Conservation (phyloP, 2,113 vertebrate species). For the Eptesicus fuscus region DNA sequence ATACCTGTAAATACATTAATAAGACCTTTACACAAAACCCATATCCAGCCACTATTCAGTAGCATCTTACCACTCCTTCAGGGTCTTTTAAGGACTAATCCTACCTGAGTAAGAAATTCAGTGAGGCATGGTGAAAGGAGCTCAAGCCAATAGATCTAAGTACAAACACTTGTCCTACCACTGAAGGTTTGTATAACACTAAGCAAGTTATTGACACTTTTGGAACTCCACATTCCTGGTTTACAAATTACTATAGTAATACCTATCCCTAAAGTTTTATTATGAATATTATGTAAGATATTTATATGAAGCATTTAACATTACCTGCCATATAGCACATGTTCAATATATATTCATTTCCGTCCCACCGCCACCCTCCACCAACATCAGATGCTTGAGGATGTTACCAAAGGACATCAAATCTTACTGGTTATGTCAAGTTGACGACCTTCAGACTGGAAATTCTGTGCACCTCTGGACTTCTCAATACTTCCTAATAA, state of each 20-base stretch:
- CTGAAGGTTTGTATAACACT: neutral
- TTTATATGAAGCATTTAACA: neutral
- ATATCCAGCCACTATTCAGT: neutral
- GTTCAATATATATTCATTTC: neutral
- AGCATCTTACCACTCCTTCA: neutral
- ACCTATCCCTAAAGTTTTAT: neutral
- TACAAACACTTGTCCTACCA: neutral
- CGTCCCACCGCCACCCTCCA: neutral
- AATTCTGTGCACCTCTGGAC: neutral
- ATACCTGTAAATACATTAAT: neutral
- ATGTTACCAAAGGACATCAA: neutral
- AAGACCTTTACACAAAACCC: neutral
- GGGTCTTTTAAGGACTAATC: neutral
- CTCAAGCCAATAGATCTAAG: neutral
- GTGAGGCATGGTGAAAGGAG: neutral
- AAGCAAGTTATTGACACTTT: neutral
- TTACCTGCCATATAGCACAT: neutral
- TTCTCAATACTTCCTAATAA: neutral
- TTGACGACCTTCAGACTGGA: neutral
- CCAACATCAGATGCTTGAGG: neutral
- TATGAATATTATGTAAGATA: neutral
- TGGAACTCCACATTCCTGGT: neutral
- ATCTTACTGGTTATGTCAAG: neutral
- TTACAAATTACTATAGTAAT: conserved; percentile 9
- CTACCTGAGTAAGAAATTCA: neutral